These are phyloP conservation scores for Drosophila setifemur DNA, from an alignment of 1,140 invertebrate genomes.

Conservation along the genomic window DNA sequence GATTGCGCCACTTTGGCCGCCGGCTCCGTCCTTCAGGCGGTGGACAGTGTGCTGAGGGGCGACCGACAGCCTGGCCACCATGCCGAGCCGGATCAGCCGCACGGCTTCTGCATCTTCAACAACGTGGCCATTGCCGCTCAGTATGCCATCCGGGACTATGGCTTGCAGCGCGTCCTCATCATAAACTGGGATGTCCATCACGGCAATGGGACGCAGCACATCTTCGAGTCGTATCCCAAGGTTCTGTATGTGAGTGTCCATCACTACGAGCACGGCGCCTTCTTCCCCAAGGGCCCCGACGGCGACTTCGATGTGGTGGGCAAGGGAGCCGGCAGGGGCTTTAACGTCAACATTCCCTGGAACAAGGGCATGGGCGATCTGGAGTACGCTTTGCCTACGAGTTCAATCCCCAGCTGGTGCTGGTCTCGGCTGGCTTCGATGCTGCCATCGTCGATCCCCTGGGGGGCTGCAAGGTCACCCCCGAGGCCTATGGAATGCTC, in stretches of 20 bases:
- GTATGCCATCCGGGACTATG: slow-evolving; percentile 86
- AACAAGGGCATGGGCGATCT: too few species aligned
- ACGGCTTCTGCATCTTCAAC: slow-evolving; percentile 96
- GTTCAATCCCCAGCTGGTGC: too few species aligned
- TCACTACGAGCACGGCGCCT: slow-evolving; percentile 92
- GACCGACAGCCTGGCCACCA: slow-evolving; percentile 94
- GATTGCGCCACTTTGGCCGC: slow-evolving; percentile 87
- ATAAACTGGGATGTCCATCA: slow-evolving; percentile 98
- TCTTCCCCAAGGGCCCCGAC: slow-evolving; percentile 90
- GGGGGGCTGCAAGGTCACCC: too few species aligned
- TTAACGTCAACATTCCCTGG: too few species aligned
- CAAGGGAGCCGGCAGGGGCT: too few species aligned
- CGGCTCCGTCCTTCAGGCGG: slow-evolving; percentile 90
- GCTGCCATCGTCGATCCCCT: too few species aligned
- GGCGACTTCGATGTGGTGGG: slow-evolving; percentile 88
- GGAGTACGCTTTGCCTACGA: too few species aligned
- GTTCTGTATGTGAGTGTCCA: slow-evolving; percentile 96
- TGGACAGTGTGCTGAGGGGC: slow-evolving; percentile 89
- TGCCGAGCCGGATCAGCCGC: slow-evolving; percentile 87
- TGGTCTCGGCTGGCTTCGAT: too few species aligned
- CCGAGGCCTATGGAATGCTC: too few species aligned
- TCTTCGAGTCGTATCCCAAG: slow-evolving; percentile 88
- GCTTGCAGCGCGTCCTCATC: slow-evolving; percentile 89
- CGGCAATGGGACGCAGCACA: slow-evolving; percentile 93
- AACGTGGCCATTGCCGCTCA: slow-evolving; percentile 92